Percentiles rank a stretch among this genome's conserved stretches.
Conservation (phyloP, 2,113 vertebrate genomes). For the Puntigrus tetrazona region DNA sequence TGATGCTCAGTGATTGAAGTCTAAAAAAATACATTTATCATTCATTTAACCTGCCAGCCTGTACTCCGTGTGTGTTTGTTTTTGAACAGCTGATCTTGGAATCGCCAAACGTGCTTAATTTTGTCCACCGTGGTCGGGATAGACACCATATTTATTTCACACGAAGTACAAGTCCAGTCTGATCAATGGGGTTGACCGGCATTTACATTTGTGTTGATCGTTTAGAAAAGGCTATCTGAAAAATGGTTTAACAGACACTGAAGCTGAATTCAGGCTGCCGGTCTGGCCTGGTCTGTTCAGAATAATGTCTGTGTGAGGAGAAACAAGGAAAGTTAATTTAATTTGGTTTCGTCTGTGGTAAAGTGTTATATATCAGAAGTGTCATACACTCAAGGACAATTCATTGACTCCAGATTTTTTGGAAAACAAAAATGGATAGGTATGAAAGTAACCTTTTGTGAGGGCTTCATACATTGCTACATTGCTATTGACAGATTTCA, state of each 20-base stretch:
- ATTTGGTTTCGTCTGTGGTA: neutral
- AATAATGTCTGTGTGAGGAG: constrained; percentile 37
- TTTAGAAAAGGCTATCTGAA: neutral
- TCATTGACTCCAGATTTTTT: neutral
- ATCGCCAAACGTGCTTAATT: neutral
- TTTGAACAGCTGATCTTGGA: neutral
- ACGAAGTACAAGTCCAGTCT: neutral
- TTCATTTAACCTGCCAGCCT: constrained; percentile 37
- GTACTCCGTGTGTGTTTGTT: constrained; percentile 15
- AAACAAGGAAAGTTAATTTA: neutral
- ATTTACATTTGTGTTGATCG: neutral
- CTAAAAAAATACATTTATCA: constrained; percentile 52
- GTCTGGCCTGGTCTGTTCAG: neutral
- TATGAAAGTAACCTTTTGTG: neutral
- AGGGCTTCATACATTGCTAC: too few relatives aligned
- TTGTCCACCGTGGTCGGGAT: neutral
- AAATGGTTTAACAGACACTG: neutral
- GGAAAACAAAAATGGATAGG: neutral
- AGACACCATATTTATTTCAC: neutral
- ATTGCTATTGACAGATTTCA: neutral
- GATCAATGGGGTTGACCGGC: neutral
- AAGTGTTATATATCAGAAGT: neutral
- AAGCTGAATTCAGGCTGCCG: neutral
- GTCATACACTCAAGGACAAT: neutral
- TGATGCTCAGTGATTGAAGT: constrained; percentile 46